A percentile compares a stretch with the other conserved stretches of the same genome.
Conservation (phyloP, 2,888 invertebrate species). For the Phortica okadai region DNA sequence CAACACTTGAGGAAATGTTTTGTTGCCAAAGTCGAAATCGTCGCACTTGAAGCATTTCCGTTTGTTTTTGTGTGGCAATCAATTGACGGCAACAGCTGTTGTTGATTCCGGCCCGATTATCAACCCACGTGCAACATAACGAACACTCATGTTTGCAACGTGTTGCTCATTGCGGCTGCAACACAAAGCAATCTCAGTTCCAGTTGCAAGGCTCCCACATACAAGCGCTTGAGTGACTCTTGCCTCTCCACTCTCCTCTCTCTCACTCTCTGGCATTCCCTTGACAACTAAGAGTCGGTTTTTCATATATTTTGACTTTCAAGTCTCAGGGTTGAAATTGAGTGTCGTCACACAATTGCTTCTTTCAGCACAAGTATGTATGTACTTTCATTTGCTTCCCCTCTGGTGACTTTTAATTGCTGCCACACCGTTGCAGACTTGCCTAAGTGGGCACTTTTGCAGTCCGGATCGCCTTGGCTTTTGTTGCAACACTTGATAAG, state of each 20-base stretch:
- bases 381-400: not conserved
- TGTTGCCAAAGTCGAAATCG: not conserved
- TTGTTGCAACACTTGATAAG: too few species aligned
- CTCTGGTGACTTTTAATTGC: conserved; percentile 58
- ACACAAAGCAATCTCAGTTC: conserved; percentile 43
- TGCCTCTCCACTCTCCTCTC: conserved; percentile 3
- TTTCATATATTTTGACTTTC: not conserved
- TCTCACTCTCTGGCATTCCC: not conserved
- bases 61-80: conserved; percentile 56
- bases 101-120: conserved; percentile 35
- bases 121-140: not conserved
- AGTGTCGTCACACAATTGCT: conserved; percentile 58
- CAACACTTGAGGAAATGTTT: not conserved
- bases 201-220: conserved; percentile 41
- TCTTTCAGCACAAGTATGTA: conserved; percentile 39
- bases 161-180: conserved; percentile 9
- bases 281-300: not conserved
- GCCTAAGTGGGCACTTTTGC: conserved; percentile 47
- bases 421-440: conserved; percentile 45
- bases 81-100: conserved; percentile 69
- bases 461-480: too few species aligned
- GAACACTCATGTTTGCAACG: not conserved
- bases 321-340: conserved; percentile 20
- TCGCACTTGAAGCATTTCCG: not conserved
- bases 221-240: conserved; percentile 23